These are phyloP conservation scores for Catocala nupta DNA, from an alignment of 2,888 invertebrate species.

Conservation along the genomic window DNA sequence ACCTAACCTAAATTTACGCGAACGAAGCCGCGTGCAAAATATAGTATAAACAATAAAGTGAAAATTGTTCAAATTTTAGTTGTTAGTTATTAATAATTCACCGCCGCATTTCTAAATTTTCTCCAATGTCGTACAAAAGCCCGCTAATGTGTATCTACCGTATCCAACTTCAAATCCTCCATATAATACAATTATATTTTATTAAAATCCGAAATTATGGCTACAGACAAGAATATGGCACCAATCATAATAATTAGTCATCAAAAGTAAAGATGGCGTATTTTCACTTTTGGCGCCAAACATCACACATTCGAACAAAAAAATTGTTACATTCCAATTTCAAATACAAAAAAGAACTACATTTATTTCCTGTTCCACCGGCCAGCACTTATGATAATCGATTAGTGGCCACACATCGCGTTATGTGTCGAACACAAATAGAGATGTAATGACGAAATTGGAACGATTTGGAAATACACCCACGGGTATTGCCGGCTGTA, in stretches of 20 bases:
- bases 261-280: neutral
- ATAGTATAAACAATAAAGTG: too few species aligned
- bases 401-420: conserved; percentile 58
- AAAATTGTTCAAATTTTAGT: too few species aligned
- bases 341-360: conserved; percentile 34
- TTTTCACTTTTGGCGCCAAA: conserved; percentile 27
- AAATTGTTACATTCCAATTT: conserved; percentile 34
- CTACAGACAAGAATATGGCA: neutral
- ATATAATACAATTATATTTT: too few species aligned
- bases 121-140: too few species aligned
- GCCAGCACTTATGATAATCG: conserved; percentile 52
- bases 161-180: too few species aligned
- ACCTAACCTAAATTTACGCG: too few species aligned
- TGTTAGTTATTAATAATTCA: too few species aligned
- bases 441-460: conserved; percentile 56
- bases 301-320: conserved; percentile 29
- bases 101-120: too few species aligned
- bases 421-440: conserved; percentile 51
- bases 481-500: conserved; percentile 15
- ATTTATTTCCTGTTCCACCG: conserved; percentile 50
- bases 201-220: too few species aligned
- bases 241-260: neutral
- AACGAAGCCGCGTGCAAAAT: too few species aligned
- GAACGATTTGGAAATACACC: conserved; percentile 44
- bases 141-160: too few species aligned